Base-by-base conservation (phyloP, 2,888 invertebrate genomes). In the Fragum fragum region DNA sequence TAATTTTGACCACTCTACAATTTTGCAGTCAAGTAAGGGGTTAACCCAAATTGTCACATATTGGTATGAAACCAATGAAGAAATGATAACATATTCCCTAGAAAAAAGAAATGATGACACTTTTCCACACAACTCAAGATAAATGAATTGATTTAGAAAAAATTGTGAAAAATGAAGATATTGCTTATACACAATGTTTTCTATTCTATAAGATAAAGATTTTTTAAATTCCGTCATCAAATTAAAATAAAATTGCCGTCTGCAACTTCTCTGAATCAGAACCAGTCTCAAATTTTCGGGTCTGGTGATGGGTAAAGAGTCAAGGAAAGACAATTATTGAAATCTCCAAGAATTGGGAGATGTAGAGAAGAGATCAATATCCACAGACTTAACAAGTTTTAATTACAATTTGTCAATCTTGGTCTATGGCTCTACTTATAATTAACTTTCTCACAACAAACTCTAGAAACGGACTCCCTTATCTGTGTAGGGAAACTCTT, bases 351-450 rank as follows among this genome's bases (percentile, higher is more conserved):
- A 18, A 18, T 16, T 47, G 18, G 47, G 47, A 47, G 47, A 47
- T 18, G n/a, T n/a, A 47, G 47, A 47, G n/a, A 16, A 47, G n/a
- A 47, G 47, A 47, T 47, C 47, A 47, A 47, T 47, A 47, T 47
- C 26, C 28, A 14, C 16, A 57, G 57, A 57, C 57, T 57, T 57
- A 57, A 57, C 57, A 63, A 63, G 63, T 63, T 63, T 63, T 63
- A 63, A 63, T 63, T 63, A 36, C 63, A 36, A 63, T 32, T 63
- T 63, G 63, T 63, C 63, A 32, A 32, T 32, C 28, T n/a, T n/a
- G 32, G 29, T 36, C 63, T 36, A 63, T 18, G 29, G 63, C 36
- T 63, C 63, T 63, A 63, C 47, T 47, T 47, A 47, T 47, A 47
- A 47, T 47, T 47, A 47, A 47, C 47, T 47, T 47, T n/a, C 47